phyloP scores from a whole-genome alignment of 2,797 vertebrate genomes.

The Pelochelys cantorii region DNA sequence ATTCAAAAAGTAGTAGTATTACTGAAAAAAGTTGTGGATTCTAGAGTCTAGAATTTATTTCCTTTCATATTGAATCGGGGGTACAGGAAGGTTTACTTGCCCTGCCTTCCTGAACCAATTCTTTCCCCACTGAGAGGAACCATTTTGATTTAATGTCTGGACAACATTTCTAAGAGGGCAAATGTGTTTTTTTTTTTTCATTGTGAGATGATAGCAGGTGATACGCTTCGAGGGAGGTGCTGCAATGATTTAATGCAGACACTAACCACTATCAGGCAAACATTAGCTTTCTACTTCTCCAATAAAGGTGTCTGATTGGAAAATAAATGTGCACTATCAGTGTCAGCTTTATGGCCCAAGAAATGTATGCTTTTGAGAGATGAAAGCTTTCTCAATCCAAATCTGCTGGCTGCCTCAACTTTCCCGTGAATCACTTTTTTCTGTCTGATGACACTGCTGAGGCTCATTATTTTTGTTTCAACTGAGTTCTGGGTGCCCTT shows the following conservation, averaged over 20 bases:
- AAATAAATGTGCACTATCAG: conserved; percentile 45
- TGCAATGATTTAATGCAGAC: conserved; percentile 54
- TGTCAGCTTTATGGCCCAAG: conserved; percentile 60
- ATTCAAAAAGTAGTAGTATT: too few species aligned
- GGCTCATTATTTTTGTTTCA: background rate
- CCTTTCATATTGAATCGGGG: too few species aligned
- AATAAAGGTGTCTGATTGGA: conserved; percentile 60
- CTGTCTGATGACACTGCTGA: conserved; percentile 6
- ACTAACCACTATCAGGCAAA: conserved; percentile 48
- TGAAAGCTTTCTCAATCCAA: conserved; percentile 7
- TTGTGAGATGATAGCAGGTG: conserved; percentile 37
- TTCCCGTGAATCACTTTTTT: conserved; percentile 10
- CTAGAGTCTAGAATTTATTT: too few species aligned
- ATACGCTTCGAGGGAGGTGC: conserved; percentile 50
- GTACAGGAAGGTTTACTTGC: background rate
- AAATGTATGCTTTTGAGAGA: background rate
- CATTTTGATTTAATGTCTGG: conserved; percentile 42
- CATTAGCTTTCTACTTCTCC: conserved; percentile 56
- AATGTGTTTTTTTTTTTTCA: conserved; percentile 9
- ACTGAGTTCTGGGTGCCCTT: background rate
- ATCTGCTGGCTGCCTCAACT: conserved; percentile 1
- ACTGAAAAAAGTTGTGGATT: too few species aligned
- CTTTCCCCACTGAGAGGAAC: fast-evolving
- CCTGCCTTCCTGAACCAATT: background rate
- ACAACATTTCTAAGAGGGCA: conserved; percentile 19